Percentiles rank a stretch among this genome's conserved stretches.
These are phyloP conservation scores for Orestias chungarensis DNA, from an alignment of 2,797 vertebrate species.

Conservation along the genomic window DNA sequence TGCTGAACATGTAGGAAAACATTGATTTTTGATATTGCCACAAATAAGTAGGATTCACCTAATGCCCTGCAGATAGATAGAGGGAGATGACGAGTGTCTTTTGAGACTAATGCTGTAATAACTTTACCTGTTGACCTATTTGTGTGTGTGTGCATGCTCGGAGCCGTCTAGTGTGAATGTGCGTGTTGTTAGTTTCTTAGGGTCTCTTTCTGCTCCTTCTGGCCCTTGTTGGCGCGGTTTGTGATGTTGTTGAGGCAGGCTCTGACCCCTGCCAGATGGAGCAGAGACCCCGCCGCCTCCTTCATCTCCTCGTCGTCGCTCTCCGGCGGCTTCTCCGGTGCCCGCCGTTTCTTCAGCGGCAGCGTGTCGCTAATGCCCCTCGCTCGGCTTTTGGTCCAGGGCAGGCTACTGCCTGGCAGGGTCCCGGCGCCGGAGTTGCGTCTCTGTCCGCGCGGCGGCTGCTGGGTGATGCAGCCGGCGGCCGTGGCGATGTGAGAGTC, in stretches of 20 bases:
- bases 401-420: slow-evolving; percentile 84
- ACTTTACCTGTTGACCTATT: slow-evolving; percentile 76
- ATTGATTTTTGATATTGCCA: slow-evolving; percentile 98
- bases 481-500: slow-evolving; percentile 76
- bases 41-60: slow-evolving; percentile 99
- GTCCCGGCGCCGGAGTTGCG: slow-evolving; percentile 80
- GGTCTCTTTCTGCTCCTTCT: slow-evolving; percentile 94
- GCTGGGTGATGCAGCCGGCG: slow-evolving; percentile 78
- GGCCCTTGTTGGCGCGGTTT: slow-evolving; percentile 96
- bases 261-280: slow-evolving; percentile 93
- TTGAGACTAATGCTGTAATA: slow-evolving; percentile 77
- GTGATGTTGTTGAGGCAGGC: slow-evolving; percentile 98
- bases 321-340: slow-evolving; percentile 90
- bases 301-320: slow-evolving; percentile 99
- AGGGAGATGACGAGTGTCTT: slow-evolving; percentile 77
- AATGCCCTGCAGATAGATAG: slow-evolving; percentile 97
- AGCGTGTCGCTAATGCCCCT: slow-evolving; percentile 90
- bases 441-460: slow-evolving; percentile 86
- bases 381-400: slow-evolving; percentile 85
- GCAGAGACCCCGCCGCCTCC: slow-evolving; percentile 94
- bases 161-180: slow-evolving; percentile 39
- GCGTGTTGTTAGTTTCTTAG: slow-evolving; percentile 88
- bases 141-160: slow-evolving; percentile 51
- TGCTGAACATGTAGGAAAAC: slow-evolving; percentile 83
- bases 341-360: slow-evolving; percentile 97